Evolutionary conservation across 2,797 vertebrate genomes (phyloP).

Genomic region (Epinephelus coioides): DNA sequence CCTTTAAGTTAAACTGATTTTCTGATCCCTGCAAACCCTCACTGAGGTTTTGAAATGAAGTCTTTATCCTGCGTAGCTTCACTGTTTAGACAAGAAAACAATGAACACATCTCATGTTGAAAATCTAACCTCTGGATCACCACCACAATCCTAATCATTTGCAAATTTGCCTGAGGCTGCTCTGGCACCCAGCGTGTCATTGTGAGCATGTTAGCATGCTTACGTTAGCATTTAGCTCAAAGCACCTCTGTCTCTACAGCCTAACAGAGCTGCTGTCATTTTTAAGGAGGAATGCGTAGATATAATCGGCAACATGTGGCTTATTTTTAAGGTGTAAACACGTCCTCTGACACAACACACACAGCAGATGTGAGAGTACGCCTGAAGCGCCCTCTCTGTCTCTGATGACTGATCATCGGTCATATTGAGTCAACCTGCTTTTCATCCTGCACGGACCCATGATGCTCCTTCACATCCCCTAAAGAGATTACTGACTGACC

Average conservation of each 20-base stretch:
- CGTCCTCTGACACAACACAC: not conserved
- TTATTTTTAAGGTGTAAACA: not conserved
- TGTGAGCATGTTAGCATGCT: not conserved
- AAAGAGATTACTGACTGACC: slow-evolving; percentile 68
- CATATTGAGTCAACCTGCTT: slow-evolving; percentile 44
- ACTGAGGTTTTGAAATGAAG: too few species aligned
- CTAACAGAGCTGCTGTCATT: too few species aligned
- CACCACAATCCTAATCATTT: too few species aligned
- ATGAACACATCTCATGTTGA: too few species aligned
- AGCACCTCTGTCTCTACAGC: not conserved
- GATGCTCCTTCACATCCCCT: slow-evolving; percentile 38
- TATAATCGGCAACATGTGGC: not conserved
- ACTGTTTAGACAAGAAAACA: too few species aligned
- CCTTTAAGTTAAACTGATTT: too few species aligned
- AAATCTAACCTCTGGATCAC: too few species aligned
- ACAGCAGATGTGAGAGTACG: slow-evolving; percentile 6
- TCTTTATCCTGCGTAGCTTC: too few species aligned
- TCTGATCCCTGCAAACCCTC: too few species aligned
- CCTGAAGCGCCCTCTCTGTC: not conserved
- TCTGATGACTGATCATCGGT: slow-evolving; percentile 40
- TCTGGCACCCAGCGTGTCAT: too few species aligned
- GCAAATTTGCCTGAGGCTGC: too few species aligned
- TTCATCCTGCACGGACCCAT: slow-evolving; percentile 43
- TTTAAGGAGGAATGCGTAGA: not conserved
- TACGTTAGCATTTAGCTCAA: not conserved